Conservation (phyloP, 1,140 invertebrate species). For the Lepidostoma basale region DNA sequence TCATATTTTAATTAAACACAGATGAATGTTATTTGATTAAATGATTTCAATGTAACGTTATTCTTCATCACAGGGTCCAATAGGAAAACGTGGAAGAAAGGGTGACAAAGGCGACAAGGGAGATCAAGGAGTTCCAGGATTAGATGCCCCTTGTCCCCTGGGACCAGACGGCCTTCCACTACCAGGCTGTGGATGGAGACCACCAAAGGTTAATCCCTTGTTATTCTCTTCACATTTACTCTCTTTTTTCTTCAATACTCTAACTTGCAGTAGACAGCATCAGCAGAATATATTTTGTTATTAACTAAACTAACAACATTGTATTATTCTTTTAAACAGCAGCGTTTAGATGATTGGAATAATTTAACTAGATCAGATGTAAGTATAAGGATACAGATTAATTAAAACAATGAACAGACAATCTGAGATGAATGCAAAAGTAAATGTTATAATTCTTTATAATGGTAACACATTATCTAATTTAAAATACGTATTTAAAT, state of each 20-base stretch:
- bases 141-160: constrained; percentile 96
- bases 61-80: constrained; percentile 72
- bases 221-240: too few relatives aligned
- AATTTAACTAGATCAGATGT: constrained; percentile 14
- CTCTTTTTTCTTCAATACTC: too few relatives aligned
- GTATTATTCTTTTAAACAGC: constrained; percentile 15
- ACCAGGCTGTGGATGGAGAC: constrained; percentile 93
- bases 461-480: too few relatives aligned
- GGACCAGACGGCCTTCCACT: constrained; percentile 92
- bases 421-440: too few relatives aligned
- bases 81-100: constrained; percentile 87
- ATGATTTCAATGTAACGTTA: neutral
- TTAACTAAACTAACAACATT: too few relatives aligned
- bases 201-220: constrained; percentile 86
- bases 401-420: too few relatives aligned
- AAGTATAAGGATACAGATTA: constrained; percentile 4
- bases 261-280: too few relatives aligned
- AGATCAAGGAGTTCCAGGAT: constrained; percentile 92
- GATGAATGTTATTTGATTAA: neutral
- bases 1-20: neutral
- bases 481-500: too few relatives aligned
- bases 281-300: too few relatives aligned
- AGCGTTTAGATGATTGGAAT: constrained; percentile 10
- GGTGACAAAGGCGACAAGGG: constrained; percentile 92
- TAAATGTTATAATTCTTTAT: too few relatives aligned